Conservation (phyloP, 1,140 invertebrate species). For the Asobara japonica region DNA sequence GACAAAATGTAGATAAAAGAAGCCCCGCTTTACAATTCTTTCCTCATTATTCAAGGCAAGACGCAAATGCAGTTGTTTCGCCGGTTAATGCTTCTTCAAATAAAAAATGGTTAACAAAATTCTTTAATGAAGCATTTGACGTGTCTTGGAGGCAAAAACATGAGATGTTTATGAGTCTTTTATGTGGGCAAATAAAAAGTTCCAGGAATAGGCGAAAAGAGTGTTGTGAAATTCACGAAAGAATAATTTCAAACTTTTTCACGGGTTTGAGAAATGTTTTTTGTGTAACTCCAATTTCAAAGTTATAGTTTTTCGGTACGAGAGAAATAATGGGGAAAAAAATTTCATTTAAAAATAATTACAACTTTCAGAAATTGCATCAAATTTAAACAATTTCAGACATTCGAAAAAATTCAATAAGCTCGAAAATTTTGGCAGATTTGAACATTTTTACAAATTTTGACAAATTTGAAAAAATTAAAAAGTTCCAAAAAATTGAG, state of each 20-base stretch:
- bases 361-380: no score
- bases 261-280: neutral
- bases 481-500: no score
- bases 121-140: neutral
- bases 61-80: neutral
- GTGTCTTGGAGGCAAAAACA: neutral
- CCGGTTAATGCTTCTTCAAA: neutral
- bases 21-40: neutral
- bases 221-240: neutral
- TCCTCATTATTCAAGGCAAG: neutral
- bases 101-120: neutral
- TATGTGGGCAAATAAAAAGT: constrained; percentile 9
- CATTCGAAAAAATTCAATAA: no score
- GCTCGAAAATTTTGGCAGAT: no score
- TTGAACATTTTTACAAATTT: no score
- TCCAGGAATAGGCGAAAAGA: neutral
- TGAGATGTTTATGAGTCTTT: constrained; percentile 6
- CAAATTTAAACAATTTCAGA: no score
- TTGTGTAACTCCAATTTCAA: no score
- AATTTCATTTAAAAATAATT: no score
- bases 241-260: neutral
- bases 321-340: no score
- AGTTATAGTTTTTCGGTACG: no score
- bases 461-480: no score
- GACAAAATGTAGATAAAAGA: constrained; percentile 18